Percentiles rank a stretch among this genome's conserved stretches.
Conservation (phyloP, 2,113 vertebrate genomes). For the Promerops cafer region DNA sequence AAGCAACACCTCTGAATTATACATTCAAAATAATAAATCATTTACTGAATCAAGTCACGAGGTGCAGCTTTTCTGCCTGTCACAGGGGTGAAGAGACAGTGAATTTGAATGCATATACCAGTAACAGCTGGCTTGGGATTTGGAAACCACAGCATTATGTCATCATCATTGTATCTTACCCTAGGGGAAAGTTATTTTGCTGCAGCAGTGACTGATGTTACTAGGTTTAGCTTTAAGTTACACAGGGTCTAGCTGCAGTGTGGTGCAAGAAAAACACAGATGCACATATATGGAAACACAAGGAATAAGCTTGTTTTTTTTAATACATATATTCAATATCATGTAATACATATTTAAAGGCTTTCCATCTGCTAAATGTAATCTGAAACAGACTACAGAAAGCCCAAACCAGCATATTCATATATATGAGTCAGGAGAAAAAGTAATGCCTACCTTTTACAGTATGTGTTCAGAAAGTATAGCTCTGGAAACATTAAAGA, state of each 20-base stretch:
- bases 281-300: background rate
- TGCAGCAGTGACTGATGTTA: constrained; percentile 16
- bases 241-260: background rate
- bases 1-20: constrained; percentile 28
- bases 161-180: background rate
- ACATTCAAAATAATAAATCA: constrained; percentile 45
- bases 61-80: background rate
- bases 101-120: constrained; percentile 6
- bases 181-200: background rate
- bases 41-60: constrained; percentile 31
- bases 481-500: background rate
- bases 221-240: background rate
- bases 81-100: background rate
- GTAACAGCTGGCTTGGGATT: constrained; percentile 58
- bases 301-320: background rate
- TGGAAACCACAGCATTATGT: constrained; percentile 33
- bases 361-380: background rate
- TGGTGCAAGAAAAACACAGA: background rate
- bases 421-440: background rate
- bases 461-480: background rate
- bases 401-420: background rate
- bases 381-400: background rate
- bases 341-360: background rate
- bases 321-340: background rate
- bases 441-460: background rate